Base-by-base conservation (phyloP, 2,888 invertebrate genomes). In the Helobdella robusta region DNA sequence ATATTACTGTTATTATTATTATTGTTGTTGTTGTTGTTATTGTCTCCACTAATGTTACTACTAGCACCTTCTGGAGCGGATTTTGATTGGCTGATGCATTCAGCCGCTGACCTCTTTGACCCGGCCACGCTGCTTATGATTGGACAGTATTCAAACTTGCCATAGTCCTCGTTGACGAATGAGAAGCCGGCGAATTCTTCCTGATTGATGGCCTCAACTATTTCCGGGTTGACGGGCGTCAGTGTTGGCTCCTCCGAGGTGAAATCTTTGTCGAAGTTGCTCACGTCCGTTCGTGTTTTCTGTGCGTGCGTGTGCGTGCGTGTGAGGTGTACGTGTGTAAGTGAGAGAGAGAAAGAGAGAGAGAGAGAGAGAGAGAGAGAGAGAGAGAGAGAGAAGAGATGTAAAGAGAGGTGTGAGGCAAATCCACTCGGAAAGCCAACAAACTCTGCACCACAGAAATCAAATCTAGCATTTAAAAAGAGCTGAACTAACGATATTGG, bases 251-350 rank as follows among this genome's bases (percentile, higher is more conserved):
- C 95, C 82, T 98, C 98, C 81, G 91, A 91, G 48, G 98, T 98
- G 82, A 98, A 98, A 84, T 98, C 97, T 59, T 92, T 87, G 84
- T 98, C 98, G 83, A 98, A 98, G 84, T 98, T 98, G 78, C 89
- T 86, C 73, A 93, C 95, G 82, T 98, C 98, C 78, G 91, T 91
- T 83, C 90, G 88, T 80, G 87, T 89, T 85, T 89, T 89, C 92
- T 93, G 84, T 11, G 11, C 20, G 1, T n/a, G n/a, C n/a, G n/a
- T n/a, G n/a, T n/a, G n/a, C n/a, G n/a, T n/a, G n/a, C n/a, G n/a
- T n/a, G n/a, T n/a, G n/a, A n/a, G n/a, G n/a, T n/a, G n/a, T n/a
- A n/a, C n/a, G 44, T 40, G 11, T 40, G 44, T n/a, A 40, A n/a
- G n/a, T 11, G 44, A 40, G 11, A 40, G n/a, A 40, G 11, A 40